Conservation (phyloP, 2,888 invertebrate species). For the Andrena chrysosceles region DNA sequence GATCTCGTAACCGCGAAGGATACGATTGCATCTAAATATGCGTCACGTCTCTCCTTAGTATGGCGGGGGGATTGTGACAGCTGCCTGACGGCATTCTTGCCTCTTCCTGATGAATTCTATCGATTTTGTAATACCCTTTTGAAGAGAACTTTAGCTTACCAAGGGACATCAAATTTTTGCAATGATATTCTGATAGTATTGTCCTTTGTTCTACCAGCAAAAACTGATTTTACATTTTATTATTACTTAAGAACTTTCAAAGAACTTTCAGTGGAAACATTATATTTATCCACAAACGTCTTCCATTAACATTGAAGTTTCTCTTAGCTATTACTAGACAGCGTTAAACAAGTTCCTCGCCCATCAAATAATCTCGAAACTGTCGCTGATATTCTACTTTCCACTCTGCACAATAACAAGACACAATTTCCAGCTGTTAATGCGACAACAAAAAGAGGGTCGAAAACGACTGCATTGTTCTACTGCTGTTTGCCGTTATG, state of each 20-base stretch:
- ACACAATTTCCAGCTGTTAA: neutral
- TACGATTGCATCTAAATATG: conserved; percentile 55
- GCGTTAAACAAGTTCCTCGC: neutral
- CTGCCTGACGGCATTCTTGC: conserved; percentile 45
- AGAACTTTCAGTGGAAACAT: neutral
- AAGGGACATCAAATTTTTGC: neutral
- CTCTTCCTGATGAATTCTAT: conserved; percentile 10
- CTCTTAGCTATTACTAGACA: neutral
- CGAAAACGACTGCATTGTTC: neutral
- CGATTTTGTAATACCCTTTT: neutral
- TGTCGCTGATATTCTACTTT: too few relatives aligned
- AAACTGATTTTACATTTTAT: neutral
- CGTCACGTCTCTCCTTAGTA: conserved; percentile 47
- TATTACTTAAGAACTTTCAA: neutral
- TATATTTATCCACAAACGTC: neutral
- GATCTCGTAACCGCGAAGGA: conserved; percentile 67
- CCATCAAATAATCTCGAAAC: neutral
- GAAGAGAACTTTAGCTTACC: neutral
- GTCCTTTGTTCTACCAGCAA: neutral
- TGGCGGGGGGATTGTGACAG: conserved; percentile 45
- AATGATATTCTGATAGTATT: neutral
- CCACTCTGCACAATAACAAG: neutral
- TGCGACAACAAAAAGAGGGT: neutral
- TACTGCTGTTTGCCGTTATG: neutral
- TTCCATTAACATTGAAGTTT: too few relatives aligned